Conservation (phyloP, 2,888 invertebrate species). For the Pharmacophagus antenor region DNA sequence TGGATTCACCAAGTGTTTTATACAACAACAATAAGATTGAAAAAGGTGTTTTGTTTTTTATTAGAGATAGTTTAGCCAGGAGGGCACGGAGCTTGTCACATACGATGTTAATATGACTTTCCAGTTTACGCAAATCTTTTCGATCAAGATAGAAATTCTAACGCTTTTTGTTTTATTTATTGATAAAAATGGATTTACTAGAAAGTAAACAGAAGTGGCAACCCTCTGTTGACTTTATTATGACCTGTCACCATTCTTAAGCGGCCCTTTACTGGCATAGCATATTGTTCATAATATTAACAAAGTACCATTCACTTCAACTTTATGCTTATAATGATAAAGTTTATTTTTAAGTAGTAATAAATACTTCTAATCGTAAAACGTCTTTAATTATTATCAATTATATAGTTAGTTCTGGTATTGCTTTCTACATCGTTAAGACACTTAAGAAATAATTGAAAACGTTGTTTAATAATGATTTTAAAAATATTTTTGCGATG, state of each 20-base stretch:
- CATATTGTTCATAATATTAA: conserved; percentile 14
- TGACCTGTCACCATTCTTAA: conserved; percentile 15
- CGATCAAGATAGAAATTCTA: too few relatives aligned
- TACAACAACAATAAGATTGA: too few relatives aligned
- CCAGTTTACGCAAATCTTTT: too few relatives aligned
- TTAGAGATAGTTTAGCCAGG: too few relatives aligned
- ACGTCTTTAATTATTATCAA: not conserved
- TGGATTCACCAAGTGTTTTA: too few relatives aligned
- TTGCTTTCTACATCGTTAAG: not conserved
- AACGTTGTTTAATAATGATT: too few relatives aligned
- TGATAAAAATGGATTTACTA: not conserved
- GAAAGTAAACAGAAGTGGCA: not conserved
- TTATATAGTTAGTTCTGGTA: not conserved
- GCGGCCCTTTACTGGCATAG: conserved; percentile 5
- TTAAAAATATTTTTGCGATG: too few relatives aligned
- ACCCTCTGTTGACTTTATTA: conserved; percentile 7
- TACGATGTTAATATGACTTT: too few relatives aligned
- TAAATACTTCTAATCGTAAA: not conserved
- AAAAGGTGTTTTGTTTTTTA: too few relatives aligned
- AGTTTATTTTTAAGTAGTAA: not conserved
- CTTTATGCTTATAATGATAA: not conserved
- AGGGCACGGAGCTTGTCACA: too few relatives aligned
- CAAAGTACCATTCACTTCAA: not conserved
- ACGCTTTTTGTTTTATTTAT: too few relatives aligned
- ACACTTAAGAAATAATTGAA: too few relatives aligned